Base-by-base conservation (phyloP, 2,113 vertebrate species). In the Odocoileus hemionus region DNA sequence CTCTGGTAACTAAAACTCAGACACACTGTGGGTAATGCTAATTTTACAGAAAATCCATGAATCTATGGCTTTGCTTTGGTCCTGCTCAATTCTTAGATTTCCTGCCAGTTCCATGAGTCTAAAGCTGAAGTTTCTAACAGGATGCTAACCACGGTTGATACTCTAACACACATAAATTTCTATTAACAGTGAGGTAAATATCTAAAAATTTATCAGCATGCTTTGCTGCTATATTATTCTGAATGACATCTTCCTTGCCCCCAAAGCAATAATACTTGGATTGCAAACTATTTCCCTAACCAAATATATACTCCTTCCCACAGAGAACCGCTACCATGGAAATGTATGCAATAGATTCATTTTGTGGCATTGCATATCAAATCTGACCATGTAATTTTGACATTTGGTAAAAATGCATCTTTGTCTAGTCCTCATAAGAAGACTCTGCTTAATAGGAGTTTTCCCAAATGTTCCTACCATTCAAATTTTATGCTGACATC, bases 191-290 rank as follows among this genome's bases (percentile, higher is more conserved):
- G 91, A 2, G 0, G 85, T 84, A 74, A 28, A 80, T 90, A 83
- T 47, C 82, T 86, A 79, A 96, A 80, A 67, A 94, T 26, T 93
- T 96, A 96, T 84, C 95, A 92, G 78, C 15, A 28, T 87, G 58
- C 82, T 93, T 86, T 80, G 52, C 84, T 67, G 25, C 86, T 89
- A 3, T 70, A 43, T 93, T 96, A 76, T 70, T 96, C 92, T 93
- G 93, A 96, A 96, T 97, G 93, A 76, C 93, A 94, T 91, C 64
- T 86, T 95, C 93, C 93, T 97, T 96, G 94, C 28, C 70, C 98
- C 95, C 96, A 97, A 98, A 98, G 97, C 97, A 98, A 98, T 98
- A 98, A 98, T 87, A 82, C 89, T 95, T 96, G 96, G 79, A 96
- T 97, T 98, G 86, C 95, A 86, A 98, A 96, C 95, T 89, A 96